A percentile compares a stretch with the other conserved stretches of the same genome.
phyloP scores from a whole-genome alignment of 2,113 vertebrate species.

The Coregonus clupeaformis region DNA sequence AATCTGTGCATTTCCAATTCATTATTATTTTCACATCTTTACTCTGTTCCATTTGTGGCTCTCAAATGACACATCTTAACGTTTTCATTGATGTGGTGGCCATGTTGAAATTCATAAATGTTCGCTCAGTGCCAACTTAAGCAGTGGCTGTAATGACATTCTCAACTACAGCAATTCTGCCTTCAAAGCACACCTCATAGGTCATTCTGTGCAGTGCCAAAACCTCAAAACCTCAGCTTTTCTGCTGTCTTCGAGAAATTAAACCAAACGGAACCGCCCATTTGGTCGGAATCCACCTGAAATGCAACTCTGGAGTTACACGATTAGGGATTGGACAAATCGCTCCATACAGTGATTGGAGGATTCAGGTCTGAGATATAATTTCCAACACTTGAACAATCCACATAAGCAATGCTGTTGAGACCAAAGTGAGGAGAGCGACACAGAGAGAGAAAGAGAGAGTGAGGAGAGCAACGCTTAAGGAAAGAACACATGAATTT shows the following conservation, averaged over 20 bases:
- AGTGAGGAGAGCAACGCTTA: not conserved
- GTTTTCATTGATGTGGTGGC: slow-evolving; percentile 28
- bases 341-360: slow-evolving; percentile 33
- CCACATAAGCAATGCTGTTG: not conserved
- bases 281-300: slow-evolving; percentile 17
- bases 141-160: slow-evolving; percentile 25
- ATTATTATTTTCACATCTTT: slow-evolving; percentile 5
- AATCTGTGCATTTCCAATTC: slow-evolving; percentile 5
- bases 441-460: not conserved
- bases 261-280: slow-evolving; percentile 31
- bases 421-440: not conserved
- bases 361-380: too few species aligned
- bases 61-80: slow-evolving; percentile 17
- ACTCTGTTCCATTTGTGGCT: not conserved
- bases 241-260: slow-evolving; percentile 17
- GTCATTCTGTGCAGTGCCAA: slow-evolving; percentile 38
- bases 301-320: not conserved
- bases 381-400: not conserved
- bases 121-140: slow-evolving; percentile 23
- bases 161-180: slow-evolving; percentile 32
- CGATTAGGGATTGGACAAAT: not conserved
- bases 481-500: too few species aligned
- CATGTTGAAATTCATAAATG: slow-evolving; percentile 17
- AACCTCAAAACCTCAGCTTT: slow-evolving; percentile 36
- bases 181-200: slow-evolving; percentile 45